Conservation (phyloP, 1,140 invertebrate species). For the Pogonognathellus flavescens region DNA sequence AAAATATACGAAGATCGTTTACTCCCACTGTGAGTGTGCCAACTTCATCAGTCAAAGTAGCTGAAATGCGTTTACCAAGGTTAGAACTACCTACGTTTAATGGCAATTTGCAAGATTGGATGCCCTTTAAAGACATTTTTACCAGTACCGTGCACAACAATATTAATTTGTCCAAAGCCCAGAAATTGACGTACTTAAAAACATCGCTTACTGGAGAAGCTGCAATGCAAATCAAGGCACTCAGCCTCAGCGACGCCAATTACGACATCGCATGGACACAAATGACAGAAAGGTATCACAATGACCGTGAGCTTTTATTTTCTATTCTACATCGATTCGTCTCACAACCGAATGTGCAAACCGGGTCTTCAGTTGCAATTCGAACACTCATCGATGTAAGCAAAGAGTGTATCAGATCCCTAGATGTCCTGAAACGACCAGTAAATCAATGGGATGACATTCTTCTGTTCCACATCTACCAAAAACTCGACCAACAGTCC, state of each 20-base stretch:
- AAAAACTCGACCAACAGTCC: background rate
- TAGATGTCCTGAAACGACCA: background rate
- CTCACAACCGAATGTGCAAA: background rate
- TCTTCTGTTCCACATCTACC: background rate
- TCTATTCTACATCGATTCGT: background rate
- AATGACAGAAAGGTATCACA: background rate
- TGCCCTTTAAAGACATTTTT: background rate
- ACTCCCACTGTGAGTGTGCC: background rate
- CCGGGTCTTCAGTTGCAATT: background rate
- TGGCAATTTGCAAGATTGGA: constrained; percentile 1
- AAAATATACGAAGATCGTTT: background rate
- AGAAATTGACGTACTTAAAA: constrained; percentile 29
- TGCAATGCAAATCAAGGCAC: background rate
- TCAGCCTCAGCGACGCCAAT: background rate
- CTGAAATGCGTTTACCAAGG: background rate
- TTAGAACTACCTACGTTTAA: background rate
- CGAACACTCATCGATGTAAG: background rate
- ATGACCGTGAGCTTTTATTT: background rate
- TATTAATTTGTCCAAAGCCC: background rate
- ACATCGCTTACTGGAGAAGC: background rate
- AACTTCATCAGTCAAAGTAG: background rate
- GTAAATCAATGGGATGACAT: constrained; percentile 31
- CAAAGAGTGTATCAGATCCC: constrained; percentile 25
- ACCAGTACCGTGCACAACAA: background rate
- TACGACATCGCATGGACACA: background rate